Evolutionary conservation across 53 echinoderm and acorn worm species (phyloP).

Genomic region (Henricia sp.): DNA sequence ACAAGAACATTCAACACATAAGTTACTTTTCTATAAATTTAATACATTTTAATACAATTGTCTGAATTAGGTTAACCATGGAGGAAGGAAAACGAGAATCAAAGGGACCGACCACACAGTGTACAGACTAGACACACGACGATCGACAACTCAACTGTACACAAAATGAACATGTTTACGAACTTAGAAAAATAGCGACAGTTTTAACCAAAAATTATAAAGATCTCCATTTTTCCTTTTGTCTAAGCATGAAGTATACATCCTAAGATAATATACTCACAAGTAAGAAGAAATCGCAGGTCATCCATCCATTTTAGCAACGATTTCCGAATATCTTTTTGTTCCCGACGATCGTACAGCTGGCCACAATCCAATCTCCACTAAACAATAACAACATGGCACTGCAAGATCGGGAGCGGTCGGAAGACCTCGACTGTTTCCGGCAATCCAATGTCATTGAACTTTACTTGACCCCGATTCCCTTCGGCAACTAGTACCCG

Average conservation of each 20-base stretch:
- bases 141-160: too few relatives aligned
- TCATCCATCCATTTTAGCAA: slow-evolving; percentile 37
- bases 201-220: neutral
- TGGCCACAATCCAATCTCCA: slow-evolving; percentile 2
- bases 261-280: slow-evolving; percentile 18
- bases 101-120: too few relatives aligned
- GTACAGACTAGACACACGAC: too few relatives aligned
- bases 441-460: slow-evolving; percentile 60
- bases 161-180: too few relatives aligned
- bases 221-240: neutral
- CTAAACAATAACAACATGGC: slow-evolving; percentile 83
- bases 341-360: slow-evolving; percentile 39
- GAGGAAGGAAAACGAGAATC: too few relatives aligned
- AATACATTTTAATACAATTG: too few relatives aligned
- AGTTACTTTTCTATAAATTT: too few relatives aligned
- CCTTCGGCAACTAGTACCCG: slow-evolving; percentile 9
- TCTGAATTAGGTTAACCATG: too few relatives aligned
- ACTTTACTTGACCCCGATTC: slow-evolving; percentile 58
- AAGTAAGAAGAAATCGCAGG: neutral
- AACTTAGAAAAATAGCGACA: too few relatives aligned
- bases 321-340: slow-evolving; percentile 41
- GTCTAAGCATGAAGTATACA: too few relatives aligned
- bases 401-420: slow-evolving; percentile 67
- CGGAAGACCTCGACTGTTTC: slow-evolving; percentile 69
- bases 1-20: too few relatives aligned